These are phyloP conservation scores for Callipepla squamata DNA, from an alignment of 2,113 vertebrate species.

Conservation along the genomic window DNA sequence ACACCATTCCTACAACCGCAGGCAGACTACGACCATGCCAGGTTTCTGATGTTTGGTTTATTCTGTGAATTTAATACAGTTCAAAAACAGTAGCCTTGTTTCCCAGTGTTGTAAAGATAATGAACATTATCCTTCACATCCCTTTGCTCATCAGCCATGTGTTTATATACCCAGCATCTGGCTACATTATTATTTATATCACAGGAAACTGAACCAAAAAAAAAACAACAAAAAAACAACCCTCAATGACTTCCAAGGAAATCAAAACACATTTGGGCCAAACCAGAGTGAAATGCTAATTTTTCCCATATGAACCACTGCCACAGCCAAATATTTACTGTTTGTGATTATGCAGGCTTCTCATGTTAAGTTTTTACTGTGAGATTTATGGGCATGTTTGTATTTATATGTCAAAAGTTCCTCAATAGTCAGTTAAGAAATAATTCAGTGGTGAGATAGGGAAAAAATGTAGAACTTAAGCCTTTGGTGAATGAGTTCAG, in stretches of 20 bases:
- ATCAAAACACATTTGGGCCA: conserved; percentile 66
- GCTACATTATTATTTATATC: conserved; percentile 61
- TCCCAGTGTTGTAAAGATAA: conserved; percentile 48
- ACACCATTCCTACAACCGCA: background rate
- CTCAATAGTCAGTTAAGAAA: conserved; percentile 34
- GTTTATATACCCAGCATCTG: conserved; percentile 67
- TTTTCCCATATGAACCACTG: conserved; percentile 47
- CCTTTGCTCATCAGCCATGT: conserved; percentile 66
- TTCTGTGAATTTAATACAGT: background rate
- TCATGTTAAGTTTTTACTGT: conserved; percentile 43
- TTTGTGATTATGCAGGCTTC: conserved; percentile 53
- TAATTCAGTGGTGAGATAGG: background rate
- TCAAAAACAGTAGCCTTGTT: conserved; percentile 1
- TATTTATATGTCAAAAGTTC: conserved; percentile 50
- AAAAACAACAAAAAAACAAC: background rate
- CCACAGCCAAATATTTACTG: conserved; percentile 32
- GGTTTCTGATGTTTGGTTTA: background rate
- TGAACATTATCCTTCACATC: conserved; percentile 46
- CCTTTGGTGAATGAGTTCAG: background rate
- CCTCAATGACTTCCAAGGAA: conserved; percentile 48
- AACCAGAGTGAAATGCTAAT: conserved; percentile 42
- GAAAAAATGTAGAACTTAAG: background rate
- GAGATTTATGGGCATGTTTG: conserved; percentile 54
- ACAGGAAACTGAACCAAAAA: conserved; percentile 31
- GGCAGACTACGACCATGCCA: background rate